Conservation (phyloP, 2,797 vertebrate genomes). For the Muraenolepis orangiensis region DNA sequence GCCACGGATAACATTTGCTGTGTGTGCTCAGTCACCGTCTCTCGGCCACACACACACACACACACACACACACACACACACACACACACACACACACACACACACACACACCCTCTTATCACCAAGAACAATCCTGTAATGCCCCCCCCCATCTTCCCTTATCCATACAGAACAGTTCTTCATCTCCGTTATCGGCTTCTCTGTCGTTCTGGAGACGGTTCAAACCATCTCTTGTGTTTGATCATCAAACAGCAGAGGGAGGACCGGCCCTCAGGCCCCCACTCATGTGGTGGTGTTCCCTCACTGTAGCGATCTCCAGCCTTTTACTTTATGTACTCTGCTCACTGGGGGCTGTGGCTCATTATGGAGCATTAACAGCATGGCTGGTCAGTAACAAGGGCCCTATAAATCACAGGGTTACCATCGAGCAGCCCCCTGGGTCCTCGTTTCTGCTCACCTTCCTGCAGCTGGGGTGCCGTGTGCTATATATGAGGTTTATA, state of each 20-base stretch:
- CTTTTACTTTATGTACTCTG: slow-evolving; percentile 48
- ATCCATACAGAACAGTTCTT: neutral
- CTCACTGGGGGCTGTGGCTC: slow-evolving; percentile 62
- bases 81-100: no score
- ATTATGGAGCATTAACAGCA: slow-evolving; percentile 68
- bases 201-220: neutral
- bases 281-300: slow-evolving; percentile 20
- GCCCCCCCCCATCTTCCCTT: neutral
- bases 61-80: no score
- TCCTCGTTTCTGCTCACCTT: slow-evolving; percentile 6
- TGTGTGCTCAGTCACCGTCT: no score
- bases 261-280: slow-evolving; percentile 19
- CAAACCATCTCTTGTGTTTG: neutral
- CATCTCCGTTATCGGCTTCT: neutral
- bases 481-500: neutral
- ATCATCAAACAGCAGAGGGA: slow-evolving; percentile 12
- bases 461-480: neutral
- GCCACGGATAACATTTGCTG: no score
- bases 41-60: no score
- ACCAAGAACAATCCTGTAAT: no score
- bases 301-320: slow-evolving; percentile 37
- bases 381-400: slow-evolving; percentile 66
- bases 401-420: slow-evolving; percentile 61
- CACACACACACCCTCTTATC: no score
- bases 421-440: neutral